These are phyloP conservation scores for Chaetodon trifascialis DNA, from an alignment of 2,113 vertebrate species.

Conservation along the genomic window DNA sequence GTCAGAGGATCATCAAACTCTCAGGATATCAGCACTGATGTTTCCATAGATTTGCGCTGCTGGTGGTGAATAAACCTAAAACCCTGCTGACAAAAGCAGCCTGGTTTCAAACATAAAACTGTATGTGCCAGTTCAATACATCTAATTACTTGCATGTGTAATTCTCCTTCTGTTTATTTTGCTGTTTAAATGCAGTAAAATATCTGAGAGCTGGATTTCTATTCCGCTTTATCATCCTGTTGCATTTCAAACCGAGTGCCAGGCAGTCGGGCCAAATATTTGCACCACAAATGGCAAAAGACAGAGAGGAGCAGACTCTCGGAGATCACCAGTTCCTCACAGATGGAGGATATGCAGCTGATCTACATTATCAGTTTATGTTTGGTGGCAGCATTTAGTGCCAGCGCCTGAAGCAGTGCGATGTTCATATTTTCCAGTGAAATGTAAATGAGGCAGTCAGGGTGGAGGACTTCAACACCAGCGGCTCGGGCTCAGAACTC, in stretches of 20 bases:
- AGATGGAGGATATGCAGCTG: constrained; percentile 22
- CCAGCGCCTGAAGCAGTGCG: neutral
- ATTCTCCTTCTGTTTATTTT: neutral
- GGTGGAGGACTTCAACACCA: neutral
- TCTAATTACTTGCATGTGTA: neutral
- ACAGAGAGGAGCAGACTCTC: constrained; percentile 13
- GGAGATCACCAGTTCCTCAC: constrained; percentile 18
- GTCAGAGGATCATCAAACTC: too few relatives aligned
- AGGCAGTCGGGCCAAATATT: constrained; percentile 6
- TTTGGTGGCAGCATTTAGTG: neutral
- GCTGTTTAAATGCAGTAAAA: constrained; percentile 1
- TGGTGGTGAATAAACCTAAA: too few relatives aligned
- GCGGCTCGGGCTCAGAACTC: neutral
- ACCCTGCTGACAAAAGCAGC: neutral
- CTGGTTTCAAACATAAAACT: neutral
- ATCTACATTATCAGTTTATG: constrained; percentile 28
- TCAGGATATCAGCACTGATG: too few relatives aligned
- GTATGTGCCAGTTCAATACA: neutral
- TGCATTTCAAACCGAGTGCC: neutral
- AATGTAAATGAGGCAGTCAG: neutral
- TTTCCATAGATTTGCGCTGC: too few relatives aligned
- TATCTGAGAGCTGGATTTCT: neutral
- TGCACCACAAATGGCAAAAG: constrained; percentile 23
- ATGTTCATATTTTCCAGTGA: constrained; percentile 20
- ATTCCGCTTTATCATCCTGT: constrained; percentile 1